Evolutionary conservation across 2,797 vertebrate genomes (phyloP), one percentile per base, ranked within the genome.

Genomic region (Scolopax rusticola): DNA sequence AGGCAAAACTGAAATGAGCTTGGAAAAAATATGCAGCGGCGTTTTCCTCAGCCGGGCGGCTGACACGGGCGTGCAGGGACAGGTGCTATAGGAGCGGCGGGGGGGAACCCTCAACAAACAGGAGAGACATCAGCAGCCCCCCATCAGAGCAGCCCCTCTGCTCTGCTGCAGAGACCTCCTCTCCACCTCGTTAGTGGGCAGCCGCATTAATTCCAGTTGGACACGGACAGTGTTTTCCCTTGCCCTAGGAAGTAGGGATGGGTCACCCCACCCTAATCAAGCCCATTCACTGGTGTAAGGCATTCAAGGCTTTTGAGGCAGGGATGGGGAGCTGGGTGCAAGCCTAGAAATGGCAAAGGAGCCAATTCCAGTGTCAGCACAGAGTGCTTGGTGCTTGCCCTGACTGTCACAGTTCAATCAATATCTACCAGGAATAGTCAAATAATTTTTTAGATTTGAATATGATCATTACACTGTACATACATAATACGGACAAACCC

Each of bases 211-310:
- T 23, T 33, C 24, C n/a, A 6, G 45, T 21, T 5, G 7, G 57
- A 24, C 50, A 21, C 4, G 14, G 70, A 18, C 50, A 23, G 14
- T 20, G 40, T 24, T 11, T 19, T 61, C 60, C 61, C 28, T 45
- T 32, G 50, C 40, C 40, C 56, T 24, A 19, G 2, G 36, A 33
- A 56, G 59, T 5, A 50, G 16, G 5, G 15, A 74, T 3, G 9
- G 23, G 6, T 41, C 16, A 16, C 15, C 8, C 8, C 16, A 16
- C 15, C 8, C 8, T 48, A 20, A 24, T 11, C 15, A 48, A 33
- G 41, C 12, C 51, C 1, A 0, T 60, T 40, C 18, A 8, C 17
- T 33, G 28, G 24, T 0, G 0, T 43, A n/a, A 70, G 32, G 51
- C 27, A 15, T 41, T 54, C 32, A 11, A 38, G 32, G 32, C 30